Evolutionary conservation across 2,888 invertebrate species (phyloP).

Genomic region (Sminthurides aquaticus): DNA sequence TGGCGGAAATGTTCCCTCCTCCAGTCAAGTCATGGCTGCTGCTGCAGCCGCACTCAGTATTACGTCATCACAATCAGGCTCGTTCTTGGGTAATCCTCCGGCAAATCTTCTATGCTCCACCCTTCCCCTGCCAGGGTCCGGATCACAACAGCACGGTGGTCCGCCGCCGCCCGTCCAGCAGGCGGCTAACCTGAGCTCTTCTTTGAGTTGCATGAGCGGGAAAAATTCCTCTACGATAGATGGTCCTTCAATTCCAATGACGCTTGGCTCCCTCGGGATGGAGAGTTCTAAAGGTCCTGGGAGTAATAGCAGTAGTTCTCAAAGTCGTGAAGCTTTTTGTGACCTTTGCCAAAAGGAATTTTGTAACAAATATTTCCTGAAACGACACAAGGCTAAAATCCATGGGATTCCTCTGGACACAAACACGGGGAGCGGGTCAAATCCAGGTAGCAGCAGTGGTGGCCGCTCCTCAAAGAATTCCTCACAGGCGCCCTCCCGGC

Average conservation of each 20-base stretch:
- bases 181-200: neutral
- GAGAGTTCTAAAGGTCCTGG: slow-evolving; percentile 57
- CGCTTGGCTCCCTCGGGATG: slow-evolving; percentile 51
- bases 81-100: neutral
- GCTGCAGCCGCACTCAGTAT: slow-evolving; percentile 8
- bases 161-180: slow-evolving; percentile 14
- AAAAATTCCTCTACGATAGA: slow-evolving; percentile 17
- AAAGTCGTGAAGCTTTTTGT: slow-evolving; percentile 53
- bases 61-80: slow-evolving; percentile 25
- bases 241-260: neutral
- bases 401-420: slow-evolving; percentile 52
- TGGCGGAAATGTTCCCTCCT: neutral
- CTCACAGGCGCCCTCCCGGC: neutral
- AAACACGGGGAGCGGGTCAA: slow-evolving; percentile 12
- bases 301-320: slow-evolving; percentile 49
- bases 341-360: slow-evolving; percentile 67
- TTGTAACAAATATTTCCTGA: slow-evolving; percentile 63
- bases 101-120: slow-evolving; percentile 24
- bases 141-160: slow-evolving; percentile 23
- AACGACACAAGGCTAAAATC: slow-evolving; percentile 61
- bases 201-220: slow-evolving; percentile 13
- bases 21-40: slow-evolving; percentile 6
- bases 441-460: slow-evolving; percentile 5
- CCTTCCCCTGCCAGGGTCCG: slow-evolving; percentile 23
- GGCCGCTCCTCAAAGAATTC: neutral